Evolutionary conservation across 92 coral and sea anemone genomes (phyloP), one percentile per base, ranked within the genome.

Genomic region (Phymanthus crucifer): DNA sequence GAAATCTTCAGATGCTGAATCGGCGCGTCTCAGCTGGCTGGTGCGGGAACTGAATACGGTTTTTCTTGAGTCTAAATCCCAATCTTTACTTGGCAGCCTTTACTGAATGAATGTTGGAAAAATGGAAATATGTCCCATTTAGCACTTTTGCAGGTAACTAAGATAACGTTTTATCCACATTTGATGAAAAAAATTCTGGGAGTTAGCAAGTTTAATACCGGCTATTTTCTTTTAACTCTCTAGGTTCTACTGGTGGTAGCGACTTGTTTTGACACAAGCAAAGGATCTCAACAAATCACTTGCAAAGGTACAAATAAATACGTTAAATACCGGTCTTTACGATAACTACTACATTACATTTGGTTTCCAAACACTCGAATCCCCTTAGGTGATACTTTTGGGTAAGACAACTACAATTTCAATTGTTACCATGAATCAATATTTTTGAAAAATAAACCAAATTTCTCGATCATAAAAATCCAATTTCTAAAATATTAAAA

Each of bases 191-290:
- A 54, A 21, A 0, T 4, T 6, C 1, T 61, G 29, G 3, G 16
- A 26, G 14, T 61, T 1, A 24, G 19, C 18, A 8, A 27, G 35
- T 24, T 12, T 61, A 10, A 1, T 57, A 21, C 29, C 29, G 33
- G n/a, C 34, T 56, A 31, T 14, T 2, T 56, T 27, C 57, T 73
- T 56, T 54, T n/a, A n/a, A 29, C 10, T 75, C 13, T 6, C 43
- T 48, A 77, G 81, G 72, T 64, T 33, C 81, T 77, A 38, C 61
- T 77, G 81, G 81, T 61, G 26, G 72, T 38, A 61, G n/a, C 17
- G 33, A n/a, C 37, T 47, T 35, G 70, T 77, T 21, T 61, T 33
- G 32, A 65, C 64, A 33, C 10, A 6, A 64, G 38, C 71, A 57
- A 13, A 61, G 72, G 72, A 35, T 57, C 29, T 61, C 68, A 61